phyloP scores from a whole-genome alignment of 1,140 invertebrate genomes.

The Varroa destructor region DNA sequence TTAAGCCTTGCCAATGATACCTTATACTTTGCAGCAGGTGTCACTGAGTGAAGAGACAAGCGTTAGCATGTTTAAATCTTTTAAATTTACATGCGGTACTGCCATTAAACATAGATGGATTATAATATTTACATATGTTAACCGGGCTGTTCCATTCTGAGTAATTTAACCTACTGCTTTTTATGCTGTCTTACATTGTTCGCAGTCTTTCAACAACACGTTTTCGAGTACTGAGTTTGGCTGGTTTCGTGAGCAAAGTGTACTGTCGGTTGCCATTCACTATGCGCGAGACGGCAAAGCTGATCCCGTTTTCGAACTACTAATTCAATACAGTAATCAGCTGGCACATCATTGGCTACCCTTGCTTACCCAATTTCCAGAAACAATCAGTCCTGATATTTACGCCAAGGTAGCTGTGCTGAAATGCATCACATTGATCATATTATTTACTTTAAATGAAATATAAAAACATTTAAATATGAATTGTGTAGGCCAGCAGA shows the following conservation, averaged over 20 bases:
- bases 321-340: not conserved
- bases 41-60: no score
- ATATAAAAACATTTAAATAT: not conserved
- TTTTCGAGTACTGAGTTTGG: not conserved
- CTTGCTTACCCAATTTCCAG: conserved; percentile 12
- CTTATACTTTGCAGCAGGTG: no score
- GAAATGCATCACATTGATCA: not conserved
- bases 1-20: no score
- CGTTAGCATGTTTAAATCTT: no score
- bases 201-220: conserved; percentile 10
- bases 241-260: not conserved
- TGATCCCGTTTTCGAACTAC: not conserved
- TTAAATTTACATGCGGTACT: no score
- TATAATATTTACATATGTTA: no score
- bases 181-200: no score
- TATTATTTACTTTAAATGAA: no score
- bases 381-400: not conserved
- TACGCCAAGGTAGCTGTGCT: not conserved
- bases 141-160: no score
- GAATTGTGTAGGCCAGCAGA: not conserved
- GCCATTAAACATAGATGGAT: no score
- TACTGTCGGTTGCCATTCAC: not conserved
- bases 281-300: conserved; percentile 1
- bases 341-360: conserved; percentile 7
- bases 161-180: no score